Percentiles rank a stretch among this genome's conserved stretches.
Conservation (phyloP, 2,888 invertebrate genomes). For the Sinopyrophorus schimmeli region DNA sequence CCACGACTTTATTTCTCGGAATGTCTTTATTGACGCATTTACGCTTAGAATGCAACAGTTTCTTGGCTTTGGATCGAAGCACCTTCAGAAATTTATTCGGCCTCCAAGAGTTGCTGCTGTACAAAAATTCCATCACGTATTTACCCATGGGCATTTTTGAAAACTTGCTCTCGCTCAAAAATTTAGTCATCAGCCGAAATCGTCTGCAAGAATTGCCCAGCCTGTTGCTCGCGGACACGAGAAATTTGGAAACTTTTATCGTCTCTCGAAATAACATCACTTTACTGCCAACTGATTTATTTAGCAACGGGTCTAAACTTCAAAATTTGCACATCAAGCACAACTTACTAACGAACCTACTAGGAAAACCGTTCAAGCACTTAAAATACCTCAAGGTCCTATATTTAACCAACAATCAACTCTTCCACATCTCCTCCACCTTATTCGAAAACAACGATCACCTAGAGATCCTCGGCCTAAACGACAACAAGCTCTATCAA, state of each 20-base stretch:
- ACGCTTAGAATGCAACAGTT: not conserved
- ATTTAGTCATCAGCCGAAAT: slow-evolving; percentile 36
- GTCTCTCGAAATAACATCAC: slow-evolving; percentile 30
- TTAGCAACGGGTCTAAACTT: not conserved
- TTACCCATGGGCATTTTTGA: slow-evolving; percentile 33
- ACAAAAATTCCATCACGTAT: slow-evolving; percentile 39
- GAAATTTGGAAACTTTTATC: slow-evolving; percentile 28
- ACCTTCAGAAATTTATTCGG: slow-evolving; percentile 42
- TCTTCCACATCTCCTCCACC: no score
- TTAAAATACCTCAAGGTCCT: no score
- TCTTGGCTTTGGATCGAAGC: slow-evolving; percentile 20
- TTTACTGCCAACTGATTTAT: not conserved
- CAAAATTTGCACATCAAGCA: slow-evolving; percentile 1
- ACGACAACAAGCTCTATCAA: not conserved
- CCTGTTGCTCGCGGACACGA: slow-evolving; percentile 24
- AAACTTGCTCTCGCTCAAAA: slow-evolving; percentile 26
- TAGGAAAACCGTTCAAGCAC: no score
- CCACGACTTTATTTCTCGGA: not conserved
- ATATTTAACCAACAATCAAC: no score
- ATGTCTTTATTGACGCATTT: not conserved
- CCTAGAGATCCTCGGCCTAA: not conserved
- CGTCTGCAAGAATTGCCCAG: slow-evolving; percentile 21
- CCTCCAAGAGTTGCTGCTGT: slow-evolving; percentile 39
- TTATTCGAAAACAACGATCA: no score
- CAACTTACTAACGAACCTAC: no score